Evolutionary conservation across 2,888 invertebrate genomes (phyloP).

Genomic region (Patella depressa): DNA sequence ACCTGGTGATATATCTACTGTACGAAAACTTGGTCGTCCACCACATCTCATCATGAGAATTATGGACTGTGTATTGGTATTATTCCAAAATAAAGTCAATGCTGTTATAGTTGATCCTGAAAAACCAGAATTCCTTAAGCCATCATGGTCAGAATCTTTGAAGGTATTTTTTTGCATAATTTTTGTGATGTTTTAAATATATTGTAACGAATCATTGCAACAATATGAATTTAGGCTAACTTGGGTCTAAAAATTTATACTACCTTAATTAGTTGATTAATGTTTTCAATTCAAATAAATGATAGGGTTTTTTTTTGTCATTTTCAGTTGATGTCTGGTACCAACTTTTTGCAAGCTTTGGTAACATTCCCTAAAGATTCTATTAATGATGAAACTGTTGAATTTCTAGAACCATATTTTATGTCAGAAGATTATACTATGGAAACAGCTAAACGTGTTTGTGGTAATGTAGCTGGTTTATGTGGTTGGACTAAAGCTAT

Average conservation of each 20-base stretch:
- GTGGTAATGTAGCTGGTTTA: conserved; percentile 72
- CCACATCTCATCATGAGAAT: conserved; percentile 72
- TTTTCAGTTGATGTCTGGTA: conserved; percentile 66
- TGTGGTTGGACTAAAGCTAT: conserved; percentile 71
- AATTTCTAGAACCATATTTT: conserved; percentile 69
- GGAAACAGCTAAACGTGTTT: conserved; percentile 70
- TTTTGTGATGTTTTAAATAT: neutral
- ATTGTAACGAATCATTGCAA: neutral
- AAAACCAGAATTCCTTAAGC: conserved; percentile 61
- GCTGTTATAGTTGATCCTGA: conserved; percentile 66
- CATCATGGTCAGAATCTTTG: conserved; percentile 70
- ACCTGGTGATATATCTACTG: conserved; percentile 71
- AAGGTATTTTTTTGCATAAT: conserved; percentile 52
- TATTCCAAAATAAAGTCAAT: conserved; percentile 67
- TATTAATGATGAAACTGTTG: conserved; percentile 72
- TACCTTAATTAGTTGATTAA: too few relatives aligned
- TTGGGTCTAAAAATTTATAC: too few relatives aligned
- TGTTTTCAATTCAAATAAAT: too few relatives aligned
- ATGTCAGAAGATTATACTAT: conserved; percentile 69
- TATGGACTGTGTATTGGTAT: conserved; percentile 70
- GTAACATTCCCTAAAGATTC: conserved; percentile 86
- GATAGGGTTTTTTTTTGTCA: too few relatives aligned
- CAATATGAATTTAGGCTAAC: too few relatives aligned
- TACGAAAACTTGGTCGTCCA: conserved; percentile 70
- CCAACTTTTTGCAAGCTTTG: conserved; percentile 75